Base-by-base conservation (phyloP, 1,140 invertebrate genomes). In the Drosophila arawakana region DNA sequence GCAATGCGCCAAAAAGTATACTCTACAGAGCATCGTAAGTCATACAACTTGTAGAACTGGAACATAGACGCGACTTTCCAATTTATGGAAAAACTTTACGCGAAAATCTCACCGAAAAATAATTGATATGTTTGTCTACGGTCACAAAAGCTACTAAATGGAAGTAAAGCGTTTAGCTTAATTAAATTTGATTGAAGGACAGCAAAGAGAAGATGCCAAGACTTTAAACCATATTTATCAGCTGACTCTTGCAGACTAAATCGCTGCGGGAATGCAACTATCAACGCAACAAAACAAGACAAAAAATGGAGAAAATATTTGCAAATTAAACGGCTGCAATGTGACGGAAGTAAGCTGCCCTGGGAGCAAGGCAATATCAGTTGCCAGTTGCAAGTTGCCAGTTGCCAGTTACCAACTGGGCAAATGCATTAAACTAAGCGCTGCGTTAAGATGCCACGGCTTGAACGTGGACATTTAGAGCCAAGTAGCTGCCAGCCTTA, bases 391-490 rank as follows among this genome's bases (percentile, higher is more conserved):
- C n/a, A 7, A 7, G 13, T 54, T 13, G 30, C 34, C 1, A 52
- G 50, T n/a, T 9, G 7, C 37, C 37, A 65, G 52, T 35, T 58
- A n/a, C 46, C 66, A 49, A 49, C 55, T 37, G 76, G 59, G 77
- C 73, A 84, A 81, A 84, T 83, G 58, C 81, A 81, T 84, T 85
- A 81, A 81, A 71, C 78, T 81, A 85, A 81, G 81, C 81, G 78
- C 74, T 75, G 46, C 50, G 71, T 47, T 70, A 81, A 81, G 81
- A 78, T 70, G 67, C 49, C 57, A 69, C 57, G 65, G 61, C 49
- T 46, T 73, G 65, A 69, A 69, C 66, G 71, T 50, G 65, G 21
- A 61, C 71, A 61, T 66, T 69, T 68, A 35, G 61, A 57, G 61
- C 13, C 35, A 68, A 46, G 46, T 41, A 46, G 57, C 21, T 25